Evolutionary conservation across 2,113 vertebrate species (phyloP), one percentile per base, ranked within the genome.

Genomic region (Cottus gobio): DNA sequence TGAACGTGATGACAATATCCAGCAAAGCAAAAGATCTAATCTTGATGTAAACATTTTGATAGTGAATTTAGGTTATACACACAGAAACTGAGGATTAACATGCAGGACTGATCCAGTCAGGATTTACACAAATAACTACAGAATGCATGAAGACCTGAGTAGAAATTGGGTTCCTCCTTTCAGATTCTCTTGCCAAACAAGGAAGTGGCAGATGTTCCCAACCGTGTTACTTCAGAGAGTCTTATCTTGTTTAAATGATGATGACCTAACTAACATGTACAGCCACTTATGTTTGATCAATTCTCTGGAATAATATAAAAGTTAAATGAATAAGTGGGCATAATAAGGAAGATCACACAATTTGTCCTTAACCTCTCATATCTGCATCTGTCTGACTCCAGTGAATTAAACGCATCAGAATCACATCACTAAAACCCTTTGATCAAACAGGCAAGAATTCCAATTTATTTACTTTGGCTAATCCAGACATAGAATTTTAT

Each of bases 211-310:
- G 42, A 62, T 31, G 6, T 30, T 77, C 31, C 67, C 3, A 50
- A 15, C 78, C 31, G 31, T n/a, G 37, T 9, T 2, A n/a, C 30
- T 26, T 67, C 26, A n/a, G 69, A 71, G 28, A 18, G 46, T 48
- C 18, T 22, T 2, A 6, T 48, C 20, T 67, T 26, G 46, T 48
- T 48, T 48, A 22, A 48, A 48, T 48, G 46, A 18, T 48, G 18
- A 48, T 78, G 82, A 73, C 42, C 75, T 85, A 72, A 85, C 91
- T 86, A 84, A 61, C 67, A 74, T 28, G 1, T 65, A 62, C 74
- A 63, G 80, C 54, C 70, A 1, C 13, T 12, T 36, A 72, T 31
- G 71, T 77, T 80, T 74, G 68, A 86, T 87, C 68, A 75, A n/a
- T 71, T 87, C 75, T 58, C 34, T 52, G 65, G 26, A 79, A 83